Base-by-base conservation (phyloP, 2,888 invertebrate genomes). In the Taenaris catops region DNA sequence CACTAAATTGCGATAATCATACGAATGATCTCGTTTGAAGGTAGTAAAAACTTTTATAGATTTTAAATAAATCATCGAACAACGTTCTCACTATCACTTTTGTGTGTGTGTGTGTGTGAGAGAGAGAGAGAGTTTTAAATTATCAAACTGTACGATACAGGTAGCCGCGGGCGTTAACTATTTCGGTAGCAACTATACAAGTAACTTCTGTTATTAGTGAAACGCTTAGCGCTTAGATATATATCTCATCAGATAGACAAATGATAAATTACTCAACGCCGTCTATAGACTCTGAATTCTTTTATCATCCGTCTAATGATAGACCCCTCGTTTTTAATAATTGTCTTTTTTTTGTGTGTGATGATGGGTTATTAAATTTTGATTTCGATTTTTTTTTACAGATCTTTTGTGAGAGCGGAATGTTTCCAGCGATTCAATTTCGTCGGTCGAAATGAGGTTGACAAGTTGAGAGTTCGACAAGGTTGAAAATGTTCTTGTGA, bases 101-200 rank as follows among this genome's bases (percentile, higher is more conserved):
- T n/a, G n/a, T n/a, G n/a, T n/a, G n/a, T n/a, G n/a, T n/a, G n/a
- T n/a, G n/a, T n/a, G n/a, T n/a, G n/a, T n/a, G n/a, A n/a, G n/a
- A n/a, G n/a, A n/a, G n/a, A 31, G 31, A 31, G 31, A 31, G 27
- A 28, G 24, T 8, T 16, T 7, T n/a, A n/a, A n/a, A 18, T 17
- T 24, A 23, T 11, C 17, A 25, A 18, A 18, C 8, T 8, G 8
- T 32, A 21, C 24, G n/a, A 32, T 32, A 24, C 17, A 24, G 25
- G 25, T 21, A 4, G 68, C 75, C 67, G 36, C 36, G 48, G 72
- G 76, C 75, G 57, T 48, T 57, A 60, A 64, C 68, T 58, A 61
- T 57, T 54, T 50, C 68, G 49, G 75, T 71, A 75, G 76, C 74
- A 38, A 58, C 60, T 65, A 58, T n/a, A n/a, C n/a, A n/a, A n/a